Evolutionary conservation across 2,888 invertebrate genomes (phyloP).

Genomic region (Andricus curvator): DNA sequence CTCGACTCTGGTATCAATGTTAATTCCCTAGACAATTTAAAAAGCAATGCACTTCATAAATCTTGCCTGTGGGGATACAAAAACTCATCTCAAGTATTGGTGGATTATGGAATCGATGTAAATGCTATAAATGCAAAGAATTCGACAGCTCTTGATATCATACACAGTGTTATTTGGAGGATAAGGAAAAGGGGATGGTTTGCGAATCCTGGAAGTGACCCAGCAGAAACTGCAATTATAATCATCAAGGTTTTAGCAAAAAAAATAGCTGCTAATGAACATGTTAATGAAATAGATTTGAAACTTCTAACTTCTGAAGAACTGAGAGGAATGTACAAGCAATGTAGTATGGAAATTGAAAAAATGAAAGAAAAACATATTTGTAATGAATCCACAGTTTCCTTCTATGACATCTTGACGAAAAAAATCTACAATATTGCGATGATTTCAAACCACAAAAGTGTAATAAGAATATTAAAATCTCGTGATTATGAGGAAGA

Average conservation of each 20-base stretch:
- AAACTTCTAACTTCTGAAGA: neutral
- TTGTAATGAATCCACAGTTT: neutral
- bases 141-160: constrained; percentile 7
- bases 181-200: constrained; percentile 4
- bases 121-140: neutral
- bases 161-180: constrained; percentile 8
- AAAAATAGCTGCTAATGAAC: neutral
- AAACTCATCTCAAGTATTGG: neutral
- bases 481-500: too few species aligned
- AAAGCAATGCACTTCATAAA: constrained; percentile 10
- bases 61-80: neutral
- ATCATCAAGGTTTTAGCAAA: neutral
- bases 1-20: neutral
- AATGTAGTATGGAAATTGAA: neutral
- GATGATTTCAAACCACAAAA: neutral
- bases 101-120: neutral
- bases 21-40: constrained; percentile 1
- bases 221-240: constrained; percentile 7
- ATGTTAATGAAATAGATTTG: neutral
- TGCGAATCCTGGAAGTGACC: neutral
- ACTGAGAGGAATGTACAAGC: neutral
- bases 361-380: neutral
- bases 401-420: neutral
- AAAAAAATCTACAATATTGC: neutral
- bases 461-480: too few species aligned